Percentiles rank a stretch among this genome's conserved stretches.
phyloP scores from a whole-genome alignment of 2,797 vertebrate genomes.

The Halcyon badia region DNA sequence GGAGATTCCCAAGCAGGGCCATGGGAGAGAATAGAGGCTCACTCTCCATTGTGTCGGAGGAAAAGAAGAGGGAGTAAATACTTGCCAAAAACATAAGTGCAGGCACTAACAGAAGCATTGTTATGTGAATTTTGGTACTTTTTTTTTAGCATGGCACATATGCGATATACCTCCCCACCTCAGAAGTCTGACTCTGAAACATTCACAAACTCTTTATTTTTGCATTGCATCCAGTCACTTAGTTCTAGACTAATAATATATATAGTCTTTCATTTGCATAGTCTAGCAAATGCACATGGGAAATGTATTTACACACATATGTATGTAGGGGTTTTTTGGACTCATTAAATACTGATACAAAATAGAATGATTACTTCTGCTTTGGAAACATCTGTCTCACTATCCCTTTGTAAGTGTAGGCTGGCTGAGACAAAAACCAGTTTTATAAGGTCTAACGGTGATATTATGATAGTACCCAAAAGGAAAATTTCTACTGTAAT shows the following conservation, averaged over 20 bases:
- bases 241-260: background rate
- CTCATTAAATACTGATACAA: slow-evolving; percentile 38
- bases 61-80: background rate
- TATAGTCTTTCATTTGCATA: slow-evolving; percentile 63
- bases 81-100: background rate
- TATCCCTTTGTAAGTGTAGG: background rate
- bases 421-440: background rate
- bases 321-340: background rate
- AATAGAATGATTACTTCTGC: slow-evolving; percentile 65
- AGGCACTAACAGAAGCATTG: background rate
- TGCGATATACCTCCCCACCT: background rate
- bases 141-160: background rate
- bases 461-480: no score
- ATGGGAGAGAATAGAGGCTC: background rate
- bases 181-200: background rate
- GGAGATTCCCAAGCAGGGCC: background rate
- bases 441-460: background rate
- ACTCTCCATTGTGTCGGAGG: background rate
- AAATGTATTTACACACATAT: background rate
- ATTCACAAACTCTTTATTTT: background rate
- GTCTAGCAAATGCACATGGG: slow-evolving; percentile 58
- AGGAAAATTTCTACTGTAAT: background rate
- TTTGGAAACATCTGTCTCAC: slow-evolving; percentile 50
- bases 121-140: background rate
- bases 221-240: slow-evolving; percentile 28